phyloP scores from a whole-genome alignment of 2,113 vertebrate genomes.

The Tursiops truncatus region DNA sequence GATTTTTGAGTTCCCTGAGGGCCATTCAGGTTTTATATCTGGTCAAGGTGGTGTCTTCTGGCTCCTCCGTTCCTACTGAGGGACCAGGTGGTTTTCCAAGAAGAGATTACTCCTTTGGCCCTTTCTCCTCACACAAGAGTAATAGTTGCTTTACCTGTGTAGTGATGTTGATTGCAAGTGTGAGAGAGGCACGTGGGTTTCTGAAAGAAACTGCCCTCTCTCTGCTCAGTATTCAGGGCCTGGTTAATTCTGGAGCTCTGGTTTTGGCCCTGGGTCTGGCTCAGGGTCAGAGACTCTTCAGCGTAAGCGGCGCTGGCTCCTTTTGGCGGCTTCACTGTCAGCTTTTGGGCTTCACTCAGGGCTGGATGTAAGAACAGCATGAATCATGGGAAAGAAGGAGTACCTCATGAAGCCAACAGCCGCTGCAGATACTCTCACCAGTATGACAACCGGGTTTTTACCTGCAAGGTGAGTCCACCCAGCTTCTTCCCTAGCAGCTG shows the following conservation, averaged over 20 bases:
- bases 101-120: neutral
- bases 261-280: neutral
- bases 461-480: conserved; percentile 92
- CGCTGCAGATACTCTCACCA: conserved; percentile 97
- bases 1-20: conserved; percentile 3
- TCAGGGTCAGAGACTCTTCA: neutral
- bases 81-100: neutral
- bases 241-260: neutral
- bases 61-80: neutral
- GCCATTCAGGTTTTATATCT: neutral
- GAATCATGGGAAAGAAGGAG: conserved; percentile 96
- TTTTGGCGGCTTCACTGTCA: conserved; percentile 1
- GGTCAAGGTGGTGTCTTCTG: neutral
- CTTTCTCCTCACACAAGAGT: neutral
- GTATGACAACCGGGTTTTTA: conserved; percentile 97
- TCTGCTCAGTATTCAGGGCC: neutral
- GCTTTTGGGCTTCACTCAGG: conserved; percentile 81
- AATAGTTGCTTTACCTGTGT: neutral
- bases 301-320: neutral
- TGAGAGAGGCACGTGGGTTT: neutral
- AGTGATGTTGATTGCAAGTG: neutral
- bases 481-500: neutral
- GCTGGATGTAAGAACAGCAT: conserved; percentile 98
- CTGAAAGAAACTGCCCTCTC: neutral
- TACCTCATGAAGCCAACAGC: conserved; percentile 93